Percentiles rank a stretch among this genome's conserved stretches.
Evolutionary conservation across 1,140 invertebrate genomes (phyloP).

Genomic region (Andricus grossulariae): DNA sequence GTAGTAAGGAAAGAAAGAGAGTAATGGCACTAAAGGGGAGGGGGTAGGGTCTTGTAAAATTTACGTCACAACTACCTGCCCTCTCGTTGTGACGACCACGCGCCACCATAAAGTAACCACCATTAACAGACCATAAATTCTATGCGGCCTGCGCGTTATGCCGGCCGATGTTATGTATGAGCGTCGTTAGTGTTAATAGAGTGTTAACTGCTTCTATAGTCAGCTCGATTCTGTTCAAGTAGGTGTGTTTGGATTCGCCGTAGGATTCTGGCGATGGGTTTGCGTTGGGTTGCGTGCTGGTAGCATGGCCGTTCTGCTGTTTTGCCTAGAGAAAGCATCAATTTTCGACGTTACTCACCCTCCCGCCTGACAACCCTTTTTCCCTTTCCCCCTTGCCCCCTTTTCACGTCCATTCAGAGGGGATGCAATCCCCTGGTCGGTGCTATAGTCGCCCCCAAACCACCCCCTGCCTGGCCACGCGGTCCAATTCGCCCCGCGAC

Average conservation of each 20-base stretch:
- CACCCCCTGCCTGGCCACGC: slow-evolving; percentile 41
- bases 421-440: background rate
- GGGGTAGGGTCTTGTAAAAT: slow-evolving; percentile 42
- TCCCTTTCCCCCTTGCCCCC: slow-evolving; percentile 41
- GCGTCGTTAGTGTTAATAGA: slow-evolving; percentile 76
- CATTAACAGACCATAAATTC: slow-evolving; percentile 61
- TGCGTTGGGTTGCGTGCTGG: slow-evolving; percentile 51
- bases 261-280: slow-evolving; percentile 52
- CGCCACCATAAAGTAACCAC: slow-evolving; percentile 58
- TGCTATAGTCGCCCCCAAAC: slow-evolving; percentile 36
- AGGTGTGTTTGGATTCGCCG: slow-evolving; percentile 52
- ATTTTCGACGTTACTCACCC: slow-evolving; percentile 51
- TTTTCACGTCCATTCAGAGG: background rate
- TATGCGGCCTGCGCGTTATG: slow-evolving; percentile 49
- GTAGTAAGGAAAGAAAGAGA: background rate
- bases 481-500: slow-evolving; percentile 52
- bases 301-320: slow-evolving; percentile 52
- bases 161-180: slow-evolving; percentile 70
- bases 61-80: slow-evolving; percentile 50
- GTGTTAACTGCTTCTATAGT: slow-evolving; percentile 73
- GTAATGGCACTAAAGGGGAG: background rate
- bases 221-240: slow-evolving; percentile 66
- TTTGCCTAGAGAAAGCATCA: slow-evolving; percentile 57
- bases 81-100: slow-evolving; percentile 43
- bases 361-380: slow-evolving; percentile 40